Evolutionary conservation across 2,888 invertebrate genomes (phyloP), one percentile per base, ranked within the genome.

Genomic region (Rotaria magnacalcarata): DNA sequence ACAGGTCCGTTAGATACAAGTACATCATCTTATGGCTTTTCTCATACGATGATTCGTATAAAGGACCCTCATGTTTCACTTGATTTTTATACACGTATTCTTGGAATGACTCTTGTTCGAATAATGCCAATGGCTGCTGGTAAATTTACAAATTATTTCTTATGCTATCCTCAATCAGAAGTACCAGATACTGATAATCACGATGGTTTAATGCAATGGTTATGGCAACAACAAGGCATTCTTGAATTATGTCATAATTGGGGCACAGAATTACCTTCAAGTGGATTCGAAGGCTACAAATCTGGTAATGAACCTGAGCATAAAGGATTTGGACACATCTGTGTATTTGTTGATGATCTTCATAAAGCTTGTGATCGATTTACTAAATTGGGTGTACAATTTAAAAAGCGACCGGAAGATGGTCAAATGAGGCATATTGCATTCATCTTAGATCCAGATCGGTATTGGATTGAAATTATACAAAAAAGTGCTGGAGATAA

Each of bases 401-500:
- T 96, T 91, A 93, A 96, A 2, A 97, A 97, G 90, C 94, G 93
- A 88, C 96, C 96, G 0, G 94, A 94, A 89, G 96, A 96, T 89
- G 93, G 93, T 90, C 86, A 95, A 90, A 96, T 96, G 96, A 96
- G 95, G 90, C 96, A 96, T 0, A 92, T 97, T 84, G 97, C 96
- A 3, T 97, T 97, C 90, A 95, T 97, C 87, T 94, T 95, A 89
- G 97, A 97, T 90, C 97, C 97, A 0, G 97, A 97, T 90, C 96
- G 96, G 54, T 97, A 97, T 90, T 96, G 96, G 96, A 96, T 97
- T 89, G 96, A 97, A 91, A 95, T 96, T 87, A 93, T 96, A 89
- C 34, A 34, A 94, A 91, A 27, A 34, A 5, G 67, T 41, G 3
- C 67, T 41, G 67, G 67, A 19, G 67, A 67, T 67, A 67, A 67